Evolutionary conservation across 2,797 vertebrate species (phyloP).

Genomic region (Myoxocephalus aenaeus): DNA sequence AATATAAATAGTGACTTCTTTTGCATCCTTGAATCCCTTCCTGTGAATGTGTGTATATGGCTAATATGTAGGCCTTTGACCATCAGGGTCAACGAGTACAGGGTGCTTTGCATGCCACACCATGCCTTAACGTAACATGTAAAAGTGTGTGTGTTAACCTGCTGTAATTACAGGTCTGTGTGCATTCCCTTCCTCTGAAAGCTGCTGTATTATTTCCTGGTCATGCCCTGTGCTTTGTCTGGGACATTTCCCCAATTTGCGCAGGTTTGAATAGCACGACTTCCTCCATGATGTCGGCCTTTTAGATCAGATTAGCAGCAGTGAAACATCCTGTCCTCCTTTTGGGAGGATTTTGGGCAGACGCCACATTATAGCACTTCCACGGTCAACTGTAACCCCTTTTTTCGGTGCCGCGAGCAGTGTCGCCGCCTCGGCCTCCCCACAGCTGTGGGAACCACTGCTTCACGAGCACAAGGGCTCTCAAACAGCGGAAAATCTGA

Average conservation of each 20-base stretch:
- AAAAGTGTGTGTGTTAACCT: constrained; percentile 52
- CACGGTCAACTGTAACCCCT: constrained; percentile 30
- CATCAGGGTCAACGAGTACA: not conserved
- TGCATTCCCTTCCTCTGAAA: constrained; percentile 33
- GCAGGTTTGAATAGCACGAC: constrained; percentile 58
- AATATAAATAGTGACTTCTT: constrained; percentile 28
- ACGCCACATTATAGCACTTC: constrained; percentile 31
- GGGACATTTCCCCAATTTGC: constrained; percentile 53
- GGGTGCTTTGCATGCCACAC: constrained; percentile 47
- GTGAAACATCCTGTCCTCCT: constrained; percentile 33
- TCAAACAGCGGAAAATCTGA: constrained; percentile 67
- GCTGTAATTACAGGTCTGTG: constrained; percentile 44
- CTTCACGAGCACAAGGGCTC: constrained; percentile 61
- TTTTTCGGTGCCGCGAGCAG: constrained; percentile 15
- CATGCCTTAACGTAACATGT: constrained; percentile 57
- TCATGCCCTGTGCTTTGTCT: constrained; percentile 54
- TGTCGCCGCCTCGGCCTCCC: constrained; percentile 30
- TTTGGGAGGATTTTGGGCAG: constrained; percentile 35
- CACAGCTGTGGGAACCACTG: constrained; percentile 79
- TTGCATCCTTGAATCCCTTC: constrained; percentile 14
- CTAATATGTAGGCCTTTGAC: constrained; percentile 21
- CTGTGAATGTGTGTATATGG: constrained; percentile 6
- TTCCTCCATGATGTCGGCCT: constrained; percentile 43
- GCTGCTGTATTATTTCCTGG: constrained; percentile 45
- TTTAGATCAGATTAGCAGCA: constrained; percentile 15